phyloP scores from a whole-genome alignment of 2,797 vertebrate genomes.

The Lacerta agilis region DNA sequence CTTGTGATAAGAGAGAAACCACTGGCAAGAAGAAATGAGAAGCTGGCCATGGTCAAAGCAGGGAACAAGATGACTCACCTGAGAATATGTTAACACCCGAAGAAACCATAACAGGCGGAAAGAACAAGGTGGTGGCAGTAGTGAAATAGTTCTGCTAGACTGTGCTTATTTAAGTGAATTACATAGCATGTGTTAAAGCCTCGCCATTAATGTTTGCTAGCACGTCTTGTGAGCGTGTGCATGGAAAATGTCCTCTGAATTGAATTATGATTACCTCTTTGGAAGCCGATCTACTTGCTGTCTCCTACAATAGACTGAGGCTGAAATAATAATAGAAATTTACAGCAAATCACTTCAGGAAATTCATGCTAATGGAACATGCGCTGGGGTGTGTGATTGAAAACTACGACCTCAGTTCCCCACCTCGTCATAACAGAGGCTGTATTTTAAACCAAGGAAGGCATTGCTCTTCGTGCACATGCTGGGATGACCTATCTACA shows the following conservation, averaged over 20 bases:
- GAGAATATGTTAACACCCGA: neutral
- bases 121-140: neutral
- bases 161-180: neutral
- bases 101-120: neutral
- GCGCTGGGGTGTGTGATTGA: neutral
- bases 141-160: neutral
- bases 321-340: conserved; percentile 15
- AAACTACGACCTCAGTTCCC: conserved; percentile 11
- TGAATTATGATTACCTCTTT: neutral
- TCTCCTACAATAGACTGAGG: neutral
- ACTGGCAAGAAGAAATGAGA: neutral
- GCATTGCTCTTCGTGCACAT: neutral
- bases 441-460: conserved; percentile 15
- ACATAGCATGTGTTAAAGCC: neutral
- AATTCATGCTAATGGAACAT: conserved; percentile 20
- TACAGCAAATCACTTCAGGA: conserved; percentile 8
- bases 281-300: neutral
- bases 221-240: neutral
- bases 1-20: neutral
- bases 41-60: neutral
- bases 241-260: neutral
- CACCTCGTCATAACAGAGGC: neutral
- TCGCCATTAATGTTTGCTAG: neutral
- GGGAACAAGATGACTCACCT: neutral
- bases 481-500: neutral